phyloP scores from a whole-genome alignment of 1,140 invertebrate genomes.

The Zaprionus tsacasi region DNA sequence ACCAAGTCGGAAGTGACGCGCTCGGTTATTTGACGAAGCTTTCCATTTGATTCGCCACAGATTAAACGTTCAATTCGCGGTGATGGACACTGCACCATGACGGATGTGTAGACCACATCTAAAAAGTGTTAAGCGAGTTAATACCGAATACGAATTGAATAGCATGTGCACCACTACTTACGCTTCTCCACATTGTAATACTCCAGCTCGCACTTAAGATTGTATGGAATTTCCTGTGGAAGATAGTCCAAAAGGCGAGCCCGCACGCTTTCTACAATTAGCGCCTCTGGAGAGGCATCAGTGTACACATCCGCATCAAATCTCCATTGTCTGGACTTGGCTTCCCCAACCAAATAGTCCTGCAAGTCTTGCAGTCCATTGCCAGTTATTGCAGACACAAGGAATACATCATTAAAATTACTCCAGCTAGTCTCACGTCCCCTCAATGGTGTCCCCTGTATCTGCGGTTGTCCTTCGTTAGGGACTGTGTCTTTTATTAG shows the following conservation, averaged over 20 bases:
- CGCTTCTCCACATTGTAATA: slow-evolving; percentile 87
- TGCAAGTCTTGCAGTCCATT: slow-evolving; percentile 91
- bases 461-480: background rate
- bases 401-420: slow-evolving; percentile 93
- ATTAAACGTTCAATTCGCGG: slow-evolving; percentile 87
- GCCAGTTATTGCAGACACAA: slow-evolving; percentile 92
- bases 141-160: background rate
- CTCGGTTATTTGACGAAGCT: slow-evolving; percentile 88
- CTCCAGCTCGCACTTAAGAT: slow-evolving; percentile 87
- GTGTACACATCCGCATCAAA: slow-evolving; percentile 88
- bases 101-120: slow-evolving; percentile 87
- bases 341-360: slow-evolving; percentile 89
- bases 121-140: slow-evolving; percentile 35
- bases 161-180: slow-evolving; percentile 45
- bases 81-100: slow-evolving; percentile 87
- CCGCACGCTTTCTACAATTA: slow-evolving; percentile 90
- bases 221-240: slow-evolving; percentile 93
- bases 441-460: slow-evolving; percentile 32
- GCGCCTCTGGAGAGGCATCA: slow-evolving; percentile 88
- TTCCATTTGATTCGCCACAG: slow-evolving; percentile 87
- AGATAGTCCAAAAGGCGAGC: slow-evolving; percentile 92
- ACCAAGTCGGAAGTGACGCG: slow-evolving; percentile 84
- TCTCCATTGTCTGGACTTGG: slow-evolving; percentile 88
- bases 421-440: slow-evolving; percentile 87
- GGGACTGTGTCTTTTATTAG: background rate